phyloP scores from a whole-genome alignment of 2,888 invertebrate genomes.

The Bombylius major region DNA sequence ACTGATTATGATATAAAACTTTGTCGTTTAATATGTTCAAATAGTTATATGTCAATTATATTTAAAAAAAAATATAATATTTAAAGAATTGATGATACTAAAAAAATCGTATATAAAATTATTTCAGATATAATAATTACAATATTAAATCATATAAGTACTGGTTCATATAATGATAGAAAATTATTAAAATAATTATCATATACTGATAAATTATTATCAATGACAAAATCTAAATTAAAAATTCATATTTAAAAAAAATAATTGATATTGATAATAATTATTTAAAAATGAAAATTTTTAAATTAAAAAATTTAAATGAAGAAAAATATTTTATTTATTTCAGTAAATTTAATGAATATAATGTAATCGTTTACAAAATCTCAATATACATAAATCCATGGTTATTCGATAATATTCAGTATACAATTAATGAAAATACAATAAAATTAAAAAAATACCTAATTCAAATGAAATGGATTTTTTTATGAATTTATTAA shows the following conservation, averaged over 20 bases:
- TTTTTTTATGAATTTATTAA: background rate
- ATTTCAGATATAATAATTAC: constrained; percentile 37
- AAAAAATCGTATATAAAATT: constrained; percentile 41
- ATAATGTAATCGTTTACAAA: background rate
- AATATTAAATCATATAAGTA: constrained; percentile 39
- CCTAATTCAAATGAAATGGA: background rate
- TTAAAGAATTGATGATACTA: constrained; percentile 37
- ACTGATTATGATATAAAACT: constrained; percentile 18
- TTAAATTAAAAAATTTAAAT: constrained; percentile 18
- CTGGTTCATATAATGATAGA: constrained; percentile 47
- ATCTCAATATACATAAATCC: background rate
- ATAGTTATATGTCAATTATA: constrained; percentile 47
- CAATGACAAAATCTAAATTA: constrained; percentile 37
- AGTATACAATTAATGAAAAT: background rate
- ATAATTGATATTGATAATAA: no score
- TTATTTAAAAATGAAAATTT: background rate
- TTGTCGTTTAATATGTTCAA: constrained; percentile 38
- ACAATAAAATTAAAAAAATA: background rate
- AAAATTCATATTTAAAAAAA: constrained; percentile 16
- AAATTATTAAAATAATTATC: constrained; percentile 39
- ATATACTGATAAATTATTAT: constrained; percentile 39
- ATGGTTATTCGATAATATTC: background rate
- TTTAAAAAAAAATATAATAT: constrained; percentile 46
- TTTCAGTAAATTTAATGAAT: constrained; percentile 3
- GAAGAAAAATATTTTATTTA: constrained; percentile 19